Evolutionary conservation across 2,113 vertebrate species (phyloP), one percentile per base, ranked within the genome.

Genomic region (Oreocharis arfaki): DNA sequence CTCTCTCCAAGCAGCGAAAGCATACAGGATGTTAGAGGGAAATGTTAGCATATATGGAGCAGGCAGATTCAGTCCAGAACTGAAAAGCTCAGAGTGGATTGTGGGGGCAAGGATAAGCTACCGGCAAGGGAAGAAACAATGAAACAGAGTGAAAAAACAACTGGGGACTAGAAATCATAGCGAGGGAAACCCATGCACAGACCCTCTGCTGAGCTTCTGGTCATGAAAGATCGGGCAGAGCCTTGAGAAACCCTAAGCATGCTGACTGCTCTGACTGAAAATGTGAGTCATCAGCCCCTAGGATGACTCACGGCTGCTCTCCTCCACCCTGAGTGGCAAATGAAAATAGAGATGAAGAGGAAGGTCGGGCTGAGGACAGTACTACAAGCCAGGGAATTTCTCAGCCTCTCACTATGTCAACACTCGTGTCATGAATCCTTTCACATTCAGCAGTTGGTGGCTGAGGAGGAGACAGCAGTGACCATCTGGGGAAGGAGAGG

Each of bases 321-420:
- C 85, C 77, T 69, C 78, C 75, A 91, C 71, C 85, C 64, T 35
- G 60, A 81, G 86, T 10, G 2, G 69, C 82, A 92, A 94, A 77
- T 5, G 17, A 87, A 96, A 96, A 96, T 82, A 90, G 3, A 95
- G 97, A 96, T 90, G 90, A 91, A 96, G 79, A 92, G 75, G 95
- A 97, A 97, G 94, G 96, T 97, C 35, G 16, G 83, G 56, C 90
- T 91, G 97, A 96, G 96, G 96, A 97, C 96, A 96, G 80, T 76
- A 80, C 77, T 73, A 89, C 47, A 47, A 97, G 90, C 82, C 95
- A 96, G 92, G 95, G 95, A 96, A 96, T 97, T 97, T 97, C 94
- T 96, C 95, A 91, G 95, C 95, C 65, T 97, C 94, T 94, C 94
- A 28, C 87, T 95, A 90, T 94, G 96, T 96, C 94, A 96, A 87